Conservation (phyloP, 1,140 invertebrate species). For the Drosophila kanapiae region DNA sequence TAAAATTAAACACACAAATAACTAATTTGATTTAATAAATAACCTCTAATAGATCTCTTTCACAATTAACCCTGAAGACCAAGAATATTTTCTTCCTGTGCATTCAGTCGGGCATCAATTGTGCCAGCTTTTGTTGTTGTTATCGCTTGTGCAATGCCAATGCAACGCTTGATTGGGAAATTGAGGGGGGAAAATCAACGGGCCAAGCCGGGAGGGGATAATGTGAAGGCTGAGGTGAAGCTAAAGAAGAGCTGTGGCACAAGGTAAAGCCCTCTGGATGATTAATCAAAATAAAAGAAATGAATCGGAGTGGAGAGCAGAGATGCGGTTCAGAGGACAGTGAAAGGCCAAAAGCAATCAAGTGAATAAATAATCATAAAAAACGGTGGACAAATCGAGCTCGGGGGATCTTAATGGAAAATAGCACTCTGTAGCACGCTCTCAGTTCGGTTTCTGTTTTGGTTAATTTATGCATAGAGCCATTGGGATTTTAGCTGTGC, state of each 20-base stretch:
- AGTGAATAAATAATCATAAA: constrained; percentile 58
- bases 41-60: too few species aligned
- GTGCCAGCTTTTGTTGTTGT: constrained; percentile 34
- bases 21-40: neutral
- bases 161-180: constrained; percentile 70
- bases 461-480: constrained; percentile 71
- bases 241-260: constrained; percentile 23
- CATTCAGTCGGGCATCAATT: constrained; percentile 37
- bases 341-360: constrained; percentile 43
- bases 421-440: constrained; percentile 23
- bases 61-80: neutral
- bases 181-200: constrained; percentile 14
- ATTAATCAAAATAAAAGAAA: constrained; percentile 72
- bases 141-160: constrained; percentile 60
- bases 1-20: neutral
- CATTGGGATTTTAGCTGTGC: constrained; percentile 37
- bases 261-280: constrained; percentile 54
- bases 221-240: constrained; percentile 35
- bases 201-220: neutral
- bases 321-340: constrained; percentile 24
- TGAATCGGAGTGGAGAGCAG: constrained; percentile 9
- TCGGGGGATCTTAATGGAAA: constrained; percentile 37
- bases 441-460: constrained; percentile 24
- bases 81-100: neutral
- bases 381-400: constrained; percentile 27